phyloP scores from a whole-genome alignment of 2,113 vertebrate genomes.

The Genyomyrus donnyi region DNA sequence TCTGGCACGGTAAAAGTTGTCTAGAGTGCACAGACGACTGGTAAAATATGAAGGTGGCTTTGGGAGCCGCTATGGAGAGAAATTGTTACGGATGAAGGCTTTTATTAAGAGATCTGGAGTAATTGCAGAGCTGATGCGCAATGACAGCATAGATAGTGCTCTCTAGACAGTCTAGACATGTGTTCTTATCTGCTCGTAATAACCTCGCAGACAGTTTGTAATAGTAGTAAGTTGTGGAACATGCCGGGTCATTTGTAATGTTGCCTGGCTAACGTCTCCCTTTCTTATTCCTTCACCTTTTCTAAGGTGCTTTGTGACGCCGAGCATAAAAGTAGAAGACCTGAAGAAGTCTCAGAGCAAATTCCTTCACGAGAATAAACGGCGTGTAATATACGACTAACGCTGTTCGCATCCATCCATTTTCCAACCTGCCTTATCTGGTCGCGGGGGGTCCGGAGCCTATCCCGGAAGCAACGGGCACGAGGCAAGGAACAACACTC shows the following conservation, averaged over 20 bases:
- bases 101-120: slow-evolving; percentile 6
- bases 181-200: background rate
- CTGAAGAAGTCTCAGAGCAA: background rate
- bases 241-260: background rate
- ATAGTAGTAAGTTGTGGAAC: background rate
- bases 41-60: background rate
- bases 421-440: too few relatives aligned
- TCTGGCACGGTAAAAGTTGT: background rate
- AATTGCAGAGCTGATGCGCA: background rate
- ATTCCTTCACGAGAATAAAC: background rate
- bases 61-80: background rate
- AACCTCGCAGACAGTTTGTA: background rate
- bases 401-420: background rate
- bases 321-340: background rate
- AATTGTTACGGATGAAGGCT: background rate
- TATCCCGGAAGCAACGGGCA: too few relatives aligned
- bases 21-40: background rate
- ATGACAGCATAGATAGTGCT: background rate
- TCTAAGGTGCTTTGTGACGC: too few relatives aligned
- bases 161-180: slow-evolving; percentile 14
- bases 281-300: background rate
- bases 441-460: too few relatives aligned
- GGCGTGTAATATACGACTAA: background rate
- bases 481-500: too few relatives aligned
- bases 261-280: background rate